Conservation (phyloP, 1,140 invertebrate genomes). For the Neomicropteryx cornuta region DNA sequence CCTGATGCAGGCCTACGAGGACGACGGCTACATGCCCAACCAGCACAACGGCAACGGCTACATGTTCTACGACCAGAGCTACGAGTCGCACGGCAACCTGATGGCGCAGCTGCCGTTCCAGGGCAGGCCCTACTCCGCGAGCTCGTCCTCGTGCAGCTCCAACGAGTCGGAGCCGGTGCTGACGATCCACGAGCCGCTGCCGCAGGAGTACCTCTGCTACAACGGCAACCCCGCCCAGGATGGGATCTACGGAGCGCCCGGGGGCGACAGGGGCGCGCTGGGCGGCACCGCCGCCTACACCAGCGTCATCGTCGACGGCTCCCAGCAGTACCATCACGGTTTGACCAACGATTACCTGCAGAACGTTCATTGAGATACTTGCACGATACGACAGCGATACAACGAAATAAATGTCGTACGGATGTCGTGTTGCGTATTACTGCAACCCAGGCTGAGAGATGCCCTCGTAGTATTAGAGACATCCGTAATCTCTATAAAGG, state of each 20-base stretch:
- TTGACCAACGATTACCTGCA: no score
- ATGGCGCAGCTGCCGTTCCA: constrained; percentile 24
- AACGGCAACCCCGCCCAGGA: constrained; percentile 23
- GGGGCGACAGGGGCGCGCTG: no score
- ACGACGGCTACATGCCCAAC: constrained; percentile 20
- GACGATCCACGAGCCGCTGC: constrained; percentile 14
- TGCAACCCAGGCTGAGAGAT: no score
- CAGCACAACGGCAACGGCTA: constrained; percentile 27
- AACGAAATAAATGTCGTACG: no score
- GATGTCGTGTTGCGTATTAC: no score
- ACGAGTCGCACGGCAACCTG: constrained; percentile 22
- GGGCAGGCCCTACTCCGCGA: constrained; percentile 33
- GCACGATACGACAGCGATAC: no score
- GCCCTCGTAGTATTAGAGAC: no score
- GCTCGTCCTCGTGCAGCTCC: constrained; percentile 33
- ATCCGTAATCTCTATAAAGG: no score
- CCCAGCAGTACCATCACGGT: constrained; percentile 34
- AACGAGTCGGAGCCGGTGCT: constrained; percentile 25
- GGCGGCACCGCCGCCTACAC: constrained; percentile 25
- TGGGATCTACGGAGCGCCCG: no score
- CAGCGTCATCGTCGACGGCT: constrained; percentile 36
- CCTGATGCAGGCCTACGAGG: constrained; percentile 25
- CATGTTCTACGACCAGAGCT: constrained; percentile 31
- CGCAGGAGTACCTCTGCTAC: constrained; percentile 22
- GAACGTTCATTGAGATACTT: no score